Evolutionary conservation across 1,140 invertebrate genomes (phyloP).

Genomic region (Bombus consobrinus): DNA sequence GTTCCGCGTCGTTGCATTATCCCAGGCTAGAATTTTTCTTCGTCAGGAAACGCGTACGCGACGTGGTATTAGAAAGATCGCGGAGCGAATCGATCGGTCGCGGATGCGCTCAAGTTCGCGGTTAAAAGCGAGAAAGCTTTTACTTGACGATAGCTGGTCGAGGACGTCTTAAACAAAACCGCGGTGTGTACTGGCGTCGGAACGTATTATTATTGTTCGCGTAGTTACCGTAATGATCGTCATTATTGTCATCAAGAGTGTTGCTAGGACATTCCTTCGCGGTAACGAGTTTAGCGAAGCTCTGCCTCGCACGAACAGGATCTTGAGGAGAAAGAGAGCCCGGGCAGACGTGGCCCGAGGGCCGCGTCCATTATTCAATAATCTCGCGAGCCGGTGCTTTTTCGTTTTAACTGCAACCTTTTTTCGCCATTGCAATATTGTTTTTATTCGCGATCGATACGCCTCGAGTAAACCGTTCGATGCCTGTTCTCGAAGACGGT

Average conservation of each 20-base stretch:
- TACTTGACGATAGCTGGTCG: too few species aligned
- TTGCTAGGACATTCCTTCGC: conserved; percentile 44
- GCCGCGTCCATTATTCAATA: conserved; percentile 74
- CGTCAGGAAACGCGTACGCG: too few species aligned
- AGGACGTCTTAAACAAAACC: conserved; percentile 10
- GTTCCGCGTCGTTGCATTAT: not conserved
- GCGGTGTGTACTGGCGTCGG: not conserved
- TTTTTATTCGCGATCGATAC: not conserved
- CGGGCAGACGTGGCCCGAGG: conserved; percentile 41
- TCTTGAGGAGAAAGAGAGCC: not conserved
- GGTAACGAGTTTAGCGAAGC: conserved; percentile 19
- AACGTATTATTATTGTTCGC: conserved; percentile 59
- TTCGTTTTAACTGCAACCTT: conserved; percentile 9
- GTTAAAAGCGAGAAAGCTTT: not conserved
- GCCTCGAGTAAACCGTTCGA: not conserved
- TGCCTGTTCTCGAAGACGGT: not conserved
- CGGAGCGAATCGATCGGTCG: conserved; percentile 1
- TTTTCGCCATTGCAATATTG: not conserved
- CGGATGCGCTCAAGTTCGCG: not conserved
- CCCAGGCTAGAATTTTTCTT: too few species aligned
- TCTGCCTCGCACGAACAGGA: not conserved
- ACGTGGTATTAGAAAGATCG: not conserved
- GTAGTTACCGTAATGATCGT: conserved; percentile 62
- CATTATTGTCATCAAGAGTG: conserved; percentile 62
- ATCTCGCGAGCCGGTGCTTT: conserved; percentile 47